Evolutionary conservation across 2,888 invertebrate species (phyloP).

Genomic region (Eulithis testata): DNA sequence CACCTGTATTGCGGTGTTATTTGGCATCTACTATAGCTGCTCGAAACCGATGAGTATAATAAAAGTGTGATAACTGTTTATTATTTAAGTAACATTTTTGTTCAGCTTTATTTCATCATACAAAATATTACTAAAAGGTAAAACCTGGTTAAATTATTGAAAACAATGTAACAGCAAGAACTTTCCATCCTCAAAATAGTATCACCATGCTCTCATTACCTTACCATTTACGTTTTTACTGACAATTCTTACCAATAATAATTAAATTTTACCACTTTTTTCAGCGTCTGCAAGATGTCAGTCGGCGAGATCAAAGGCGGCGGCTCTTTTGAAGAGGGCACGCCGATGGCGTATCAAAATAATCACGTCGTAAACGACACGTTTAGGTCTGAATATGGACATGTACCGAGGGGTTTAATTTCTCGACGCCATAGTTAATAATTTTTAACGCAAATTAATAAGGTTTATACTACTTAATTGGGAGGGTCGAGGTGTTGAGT

Average conservation of each 20-base stretch:
- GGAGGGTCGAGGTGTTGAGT: slow-evolving; percentile 17
- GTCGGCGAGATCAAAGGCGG: slow-evolving; percentile 63
- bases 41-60: no score
- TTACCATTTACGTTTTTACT: slow-evolving; percentile 34
- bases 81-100: no score
- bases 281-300: slow-evolving; percentile 54
- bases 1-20: no score
- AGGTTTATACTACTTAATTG: slow-evolving; percentile 11
- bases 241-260: slow-evolving; percentile 50
- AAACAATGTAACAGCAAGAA: background rate
- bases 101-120: no score
- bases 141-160: background rate
- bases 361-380: slow-evolving; percentile 63
- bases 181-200: slow-evolving; percentile 6
- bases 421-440: slow-evolving; percentile 24
- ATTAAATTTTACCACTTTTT: slow-evolving; percentile 53
- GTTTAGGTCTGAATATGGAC: slow-evolving; percentile 50
- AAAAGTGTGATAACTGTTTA: no score
- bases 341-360: slow-evolving; percentile 57
- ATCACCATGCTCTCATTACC: slow-evolving; percentile 23
- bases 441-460: slow-evolving; percentile 13
- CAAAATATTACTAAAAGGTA: no score
- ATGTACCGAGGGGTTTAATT: slow-evolving; percentile 35
- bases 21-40: no score
- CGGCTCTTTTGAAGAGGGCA: slow-evolving; percentile 65